Base-by-base conservation (phyloP, 2,113 vertebrate genomes). In the Phasianus colchicus region DNA sequence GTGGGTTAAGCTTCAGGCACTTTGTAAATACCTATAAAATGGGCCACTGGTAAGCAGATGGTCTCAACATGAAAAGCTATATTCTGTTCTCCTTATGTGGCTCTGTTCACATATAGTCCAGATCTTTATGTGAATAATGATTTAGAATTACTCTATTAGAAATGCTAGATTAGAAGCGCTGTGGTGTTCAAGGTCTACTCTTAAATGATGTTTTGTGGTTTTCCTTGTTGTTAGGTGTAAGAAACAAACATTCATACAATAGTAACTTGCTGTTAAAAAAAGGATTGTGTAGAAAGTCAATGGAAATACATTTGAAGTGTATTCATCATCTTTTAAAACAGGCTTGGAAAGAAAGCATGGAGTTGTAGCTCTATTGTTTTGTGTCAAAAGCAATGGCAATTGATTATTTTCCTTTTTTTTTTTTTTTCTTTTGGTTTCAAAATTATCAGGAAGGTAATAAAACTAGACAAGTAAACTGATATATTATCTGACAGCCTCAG, bases 371-470 rank as follows among this genome's bases (percentile, higher is more conserved):
- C 71, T 84, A 11, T 54, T 29, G 27, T 47, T 93, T 52, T 77
- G 40, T 66, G 60, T 8, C 38, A 58, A 78, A 86, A 42, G 6
- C 24, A 47, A 24, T n/a, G 42, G 42, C 42, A 43, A 43, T 43
- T 43, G 42, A 43, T 43, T 43, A 16, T 43, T 43, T 43, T 43
- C 13, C 42, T 16, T 43, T 47, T 83, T 84, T 36, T 74, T 94
- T 40, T 70, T 94, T 86, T 88, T 90, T 91, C 30, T 43, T 38
- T 40, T 86, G 84, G n/a, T 75, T 72, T 90, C 82, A 50, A 88
- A 91, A 76, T 84, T 47, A 79, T 87, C 58, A 60, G 54, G 36
- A 84, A 66, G 29, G 24, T 94, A 70, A 72, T 80, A 87, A 71
- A 82, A 64, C 27, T 78, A 67, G 80, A 60, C 13, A 84, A 65